Evolutionary conservation across 1,140 invertebrate genomes (phyloP).

Genomic region (Heliothis virescens): DNA sequence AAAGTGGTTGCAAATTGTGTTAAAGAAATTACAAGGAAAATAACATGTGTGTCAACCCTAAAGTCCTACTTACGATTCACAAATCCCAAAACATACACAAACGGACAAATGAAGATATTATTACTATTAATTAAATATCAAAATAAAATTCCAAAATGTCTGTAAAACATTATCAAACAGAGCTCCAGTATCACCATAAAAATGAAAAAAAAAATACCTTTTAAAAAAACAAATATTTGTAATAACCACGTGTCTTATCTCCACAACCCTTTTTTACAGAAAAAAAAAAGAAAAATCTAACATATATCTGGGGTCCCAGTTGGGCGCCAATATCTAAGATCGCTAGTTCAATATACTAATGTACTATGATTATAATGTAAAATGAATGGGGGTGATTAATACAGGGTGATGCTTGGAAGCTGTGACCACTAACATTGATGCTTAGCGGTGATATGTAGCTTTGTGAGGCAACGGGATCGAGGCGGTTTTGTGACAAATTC

Average conservation of each 20-base stretch:
- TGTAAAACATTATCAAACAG: conserved; percentile 14
- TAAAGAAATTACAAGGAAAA: neutral
- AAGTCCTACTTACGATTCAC: neutral
- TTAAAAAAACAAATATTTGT: conserved; percentile 25
- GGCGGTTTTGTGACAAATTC: conserved; percentile 32
- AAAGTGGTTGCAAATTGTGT: conserved; percentile 17
- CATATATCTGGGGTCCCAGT: conserved; percentile 33
- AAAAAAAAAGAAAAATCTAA: conserved; percentile 49
- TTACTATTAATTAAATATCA: too few species aligned
- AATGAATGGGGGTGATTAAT: conserved; percentile 56
- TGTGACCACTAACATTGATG: conserved; percentile 69
- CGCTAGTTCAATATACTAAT: conserved; percentile 34
- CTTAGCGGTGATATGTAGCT: conserved; percentile 57
- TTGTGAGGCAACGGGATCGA: conserved; percentile 11
- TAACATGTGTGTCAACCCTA: conserved; percentile 5
- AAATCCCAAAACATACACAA: neutral
- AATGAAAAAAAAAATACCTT: conserved; percentile 1
- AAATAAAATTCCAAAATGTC: neutral
- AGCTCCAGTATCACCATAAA: conserved; percentile 16
- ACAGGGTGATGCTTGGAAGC: conserved; percentile 65
- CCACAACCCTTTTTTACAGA: conserved; percentile 79
- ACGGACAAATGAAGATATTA: neutral
- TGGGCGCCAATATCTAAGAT: conserved; percentile 56
- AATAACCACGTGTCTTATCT: conserved; percentile 70
- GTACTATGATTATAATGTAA: conserved; percentile 54